Evolutionary conservation across 1,140 invertebrate species (phyloP), one percentile per base, ranked within the genome.

Genomic region (Leptinotarsa defecta): DNA sequence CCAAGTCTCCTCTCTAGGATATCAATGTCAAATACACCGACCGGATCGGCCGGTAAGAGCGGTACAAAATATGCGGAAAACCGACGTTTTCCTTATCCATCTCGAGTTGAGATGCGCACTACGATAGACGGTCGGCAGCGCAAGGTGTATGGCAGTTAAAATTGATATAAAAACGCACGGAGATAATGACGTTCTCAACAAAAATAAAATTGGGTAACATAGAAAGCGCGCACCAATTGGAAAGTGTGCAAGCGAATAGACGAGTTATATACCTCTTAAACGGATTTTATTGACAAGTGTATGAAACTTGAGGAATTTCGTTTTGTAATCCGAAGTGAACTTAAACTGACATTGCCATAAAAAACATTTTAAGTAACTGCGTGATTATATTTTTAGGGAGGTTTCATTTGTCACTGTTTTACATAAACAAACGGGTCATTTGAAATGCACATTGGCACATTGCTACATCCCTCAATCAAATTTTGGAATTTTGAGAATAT

Each of bases 31-130:
- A 57, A 57, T 57, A 57, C 52, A 17, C 4, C 52, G n/a, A 57
- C n/a, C 52, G 52, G 8, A 43, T 19, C 52, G 15, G 52, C 52
- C n/a, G 0, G 52, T 0, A 43, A 19, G 76, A 67, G 52, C 8
- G 70, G 15, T 72, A n/a, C 48, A 71, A 52, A 76, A 57, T 69
- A 77, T 75, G 74, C 73, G 76, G 74, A 77, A 77, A 74, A 75
- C 71, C 15, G 68, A 70, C 24, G 34, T 70, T 48, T 13, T 43
- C 34, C 68, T 48, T 22, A 70, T 17, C 68, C 13, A 22, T 70
- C 68, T 27, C n/a, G 19, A n/a, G 19, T 13, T 15, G 64, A 65
- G 64, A 65, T 65, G 20, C 64, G 64, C 64, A 20, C 64, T 19
- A 57, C 52, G 6, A 57, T 57, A 57, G 15, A 19, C 52, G 3